These are phyloP conservation scores for Triplophysa bombifrons DNA, from an alignment of 2,797 vertebrate genomes.

Conservation along the genomic window DNA sequence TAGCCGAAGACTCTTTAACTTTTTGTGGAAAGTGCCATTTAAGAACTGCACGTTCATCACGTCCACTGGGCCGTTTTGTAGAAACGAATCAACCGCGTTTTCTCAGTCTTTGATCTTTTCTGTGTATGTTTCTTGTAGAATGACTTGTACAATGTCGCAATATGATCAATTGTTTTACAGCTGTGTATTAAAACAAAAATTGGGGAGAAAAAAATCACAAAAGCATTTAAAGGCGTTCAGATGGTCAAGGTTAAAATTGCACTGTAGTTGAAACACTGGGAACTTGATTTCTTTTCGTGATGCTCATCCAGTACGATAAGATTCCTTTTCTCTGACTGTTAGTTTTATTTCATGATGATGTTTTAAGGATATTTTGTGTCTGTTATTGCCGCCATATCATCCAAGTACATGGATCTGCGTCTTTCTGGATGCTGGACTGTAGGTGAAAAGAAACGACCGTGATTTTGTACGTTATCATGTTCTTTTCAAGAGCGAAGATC, in stretches of 20 bases:
- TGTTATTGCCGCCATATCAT: conserved; percentile 45
- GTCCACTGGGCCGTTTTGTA: conserved; percentile 61
- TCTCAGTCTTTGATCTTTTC: conserved; percentile 59
- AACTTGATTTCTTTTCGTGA: conserved; percentile 47
- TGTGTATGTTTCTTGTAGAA: conserved; percentile 54
- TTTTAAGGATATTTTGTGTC: conserved; percentile 49
- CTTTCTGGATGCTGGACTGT: conserved; percentile 53
- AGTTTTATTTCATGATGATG: conserved; percentile 37
- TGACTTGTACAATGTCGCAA: conserved; percentile 43
- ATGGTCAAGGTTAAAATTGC: conserved; percentile 55
- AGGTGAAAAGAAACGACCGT: conserved; percentile 53
- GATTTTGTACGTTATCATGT: conserved; percentile 34
- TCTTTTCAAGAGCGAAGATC: neutral
- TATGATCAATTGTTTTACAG: conserved; percentile 57
- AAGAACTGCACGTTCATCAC: conserved; percentile 6
- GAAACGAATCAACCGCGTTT: conserved; percentile 62
- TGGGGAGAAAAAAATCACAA: neutral
- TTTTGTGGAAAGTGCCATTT: neutral
- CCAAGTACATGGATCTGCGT: conserved; percentile 51
- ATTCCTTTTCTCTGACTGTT: neutral
- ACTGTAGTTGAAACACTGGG: conserved; percentile 64
- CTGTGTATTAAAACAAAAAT: conserved; percentile 33
- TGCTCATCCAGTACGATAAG: conserved; percentile 34
- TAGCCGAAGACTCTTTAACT: neutral
- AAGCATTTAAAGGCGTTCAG: conserved; percentile 48